Percentiles rank a stretch among this genome's conserved stretches.
phyloP scores from a whole-genome alignment of 2,888 invertebrate genomes.

The Gerris lacustris region DNA sequence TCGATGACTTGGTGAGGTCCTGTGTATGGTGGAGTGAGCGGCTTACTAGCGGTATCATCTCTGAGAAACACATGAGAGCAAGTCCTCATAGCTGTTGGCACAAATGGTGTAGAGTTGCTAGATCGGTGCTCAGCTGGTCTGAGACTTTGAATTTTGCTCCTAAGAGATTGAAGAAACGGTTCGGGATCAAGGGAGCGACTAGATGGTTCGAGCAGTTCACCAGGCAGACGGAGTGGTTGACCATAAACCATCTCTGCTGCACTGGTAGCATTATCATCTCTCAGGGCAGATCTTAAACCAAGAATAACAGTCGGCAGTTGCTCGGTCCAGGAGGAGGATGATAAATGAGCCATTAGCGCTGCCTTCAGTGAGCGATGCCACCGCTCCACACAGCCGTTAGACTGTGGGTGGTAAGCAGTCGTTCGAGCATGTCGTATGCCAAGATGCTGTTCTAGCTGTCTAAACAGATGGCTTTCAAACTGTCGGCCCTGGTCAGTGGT shows the following conservation, averaged over 20 bases:
- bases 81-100: slow-evolving; percentile 7
- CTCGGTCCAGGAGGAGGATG: background rate
- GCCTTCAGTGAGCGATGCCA: slow-evolving; percentile 37
- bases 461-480: slow-evolving; percentile 34
- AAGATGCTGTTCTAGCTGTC: slow-evolving; percentile 25
- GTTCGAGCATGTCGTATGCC: slow-evolving; percentile 30
- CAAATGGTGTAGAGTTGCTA: background rate
- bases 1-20: slow-evolving; percentile 17
- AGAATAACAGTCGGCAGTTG: slow-evolving; percentile 1
- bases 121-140: background rate
- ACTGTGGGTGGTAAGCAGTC: slow-evolving; percentile 34
- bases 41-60: slow-evolving; percentile 20
- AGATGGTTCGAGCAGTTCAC: background rate
- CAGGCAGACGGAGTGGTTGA: slow-evolving; percentile 6
- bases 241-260: background rate
- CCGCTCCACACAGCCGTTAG: slow-evolving; percentile 37
- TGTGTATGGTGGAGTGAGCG: too few species aligned
- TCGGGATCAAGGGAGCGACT: background rate
- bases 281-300: background rate
- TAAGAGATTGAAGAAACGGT: background rate
- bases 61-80: slow-evolving; percentile 23
- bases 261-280: slow-evolving; percentile 9
- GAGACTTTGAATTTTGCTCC: background rate
- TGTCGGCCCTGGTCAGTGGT: slow-evolving; percentile 36
- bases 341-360: slow-evolving; percentile 28